Base-by-base conservation (phyloP, 2,797 vertebrate genomes). In the Phyllotis vaccarum region DNA sequence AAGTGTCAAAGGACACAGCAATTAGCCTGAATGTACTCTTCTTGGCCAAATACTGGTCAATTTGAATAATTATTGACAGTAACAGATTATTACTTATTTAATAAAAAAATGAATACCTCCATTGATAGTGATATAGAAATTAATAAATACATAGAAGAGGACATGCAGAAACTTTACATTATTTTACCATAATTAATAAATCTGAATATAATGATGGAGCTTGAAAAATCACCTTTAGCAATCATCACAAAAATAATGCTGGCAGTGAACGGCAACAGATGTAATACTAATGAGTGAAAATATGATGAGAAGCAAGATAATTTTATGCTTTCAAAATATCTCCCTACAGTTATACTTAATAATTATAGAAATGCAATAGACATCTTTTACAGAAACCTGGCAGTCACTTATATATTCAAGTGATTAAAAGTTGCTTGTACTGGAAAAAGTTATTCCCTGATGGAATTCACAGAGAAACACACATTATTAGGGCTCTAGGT, bases 181-280 rank as follows among this genome's bases (percentile, higher is more conserved):
- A 52, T 43, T 70, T 11, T 78, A 86, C 62, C 8, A 24, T 16
- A 17, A 75, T 49, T 13, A 86, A 21, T 86, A 64, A 27, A 80
- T 21, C 75, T 81, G 49, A 93, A 14, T 64, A 66, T 24, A 85
- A 27, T 52, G 24, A 22, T 49, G 5, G 10, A 86, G 17, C 80
- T 95, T 40, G 34, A 64, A 94, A 94, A 95, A 68, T 76, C 31
- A 91, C 64, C 62, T 81, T 82, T 94, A 74, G 37, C 80, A 74
- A 70, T 80, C 27, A 75, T 80, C 34, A 81, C 8, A 21, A 7
- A 72, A 90, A 54, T 93, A 80, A 87, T 68, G 14, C 27, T 95
- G 93, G 56, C 85, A 91, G 66, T 37, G 72, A 52, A 70, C 6
- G 74, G 68, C 12, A 78, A 78, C 64, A 91, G 46, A 87, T 89